These are phyloP conservation scores for Abrostola tripartita DNA, from an alignment of 2,888 invertebrate genomes.

Conservation along the genomic window DNA sequence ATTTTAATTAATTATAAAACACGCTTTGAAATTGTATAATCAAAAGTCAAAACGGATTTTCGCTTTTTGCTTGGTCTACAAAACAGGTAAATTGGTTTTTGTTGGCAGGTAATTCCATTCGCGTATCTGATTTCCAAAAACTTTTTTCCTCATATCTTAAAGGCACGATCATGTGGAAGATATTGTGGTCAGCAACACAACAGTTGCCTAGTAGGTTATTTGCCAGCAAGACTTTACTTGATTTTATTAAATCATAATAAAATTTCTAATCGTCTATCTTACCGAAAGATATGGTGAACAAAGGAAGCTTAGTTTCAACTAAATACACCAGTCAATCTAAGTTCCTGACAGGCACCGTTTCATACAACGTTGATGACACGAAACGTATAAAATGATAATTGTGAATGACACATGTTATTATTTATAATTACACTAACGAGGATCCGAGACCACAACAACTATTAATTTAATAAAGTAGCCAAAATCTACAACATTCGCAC, in stretches of 20 bases:
- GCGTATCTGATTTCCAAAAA: constrained; percentile 34
- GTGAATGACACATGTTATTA: neutral
- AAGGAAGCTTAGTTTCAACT: no score
- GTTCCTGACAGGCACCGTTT: no score
- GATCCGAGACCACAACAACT: neutral
- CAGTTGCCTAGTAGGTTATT: no score
- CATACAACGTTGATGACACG: no score
- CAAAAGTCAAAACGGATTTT: constrained; percentile 27
- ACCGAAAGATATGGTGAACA: no score
- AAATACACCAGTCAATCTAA: no score
- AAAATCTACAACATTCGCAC: constrained; percentile 17
- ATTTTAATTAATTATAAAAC: constrained; percentile 10
- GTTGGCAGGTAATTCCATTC: constrained; percentile 14
- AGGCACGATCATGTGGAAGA: neutral
- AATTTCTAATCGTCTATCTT: no score
- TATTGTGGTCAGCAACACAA: neutral
- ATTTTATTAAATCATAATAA: no score
- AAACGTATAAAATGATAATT: no score
- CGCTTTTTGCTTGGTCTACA: constrained; percentile 13
- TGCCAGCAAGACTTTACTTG: no score
- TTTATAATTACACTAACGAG: neutral
- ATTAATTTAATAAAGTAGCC: neutral
- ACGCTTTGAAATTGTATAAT: constrained; percentile 21
- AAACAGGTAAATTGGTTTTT: constrained; percentile 14
- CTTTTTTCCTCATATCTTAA: constrained; percentile 12